Conservation (phyloP, 2,888 invertebrate species). For the Troilus luridus region DNA sequence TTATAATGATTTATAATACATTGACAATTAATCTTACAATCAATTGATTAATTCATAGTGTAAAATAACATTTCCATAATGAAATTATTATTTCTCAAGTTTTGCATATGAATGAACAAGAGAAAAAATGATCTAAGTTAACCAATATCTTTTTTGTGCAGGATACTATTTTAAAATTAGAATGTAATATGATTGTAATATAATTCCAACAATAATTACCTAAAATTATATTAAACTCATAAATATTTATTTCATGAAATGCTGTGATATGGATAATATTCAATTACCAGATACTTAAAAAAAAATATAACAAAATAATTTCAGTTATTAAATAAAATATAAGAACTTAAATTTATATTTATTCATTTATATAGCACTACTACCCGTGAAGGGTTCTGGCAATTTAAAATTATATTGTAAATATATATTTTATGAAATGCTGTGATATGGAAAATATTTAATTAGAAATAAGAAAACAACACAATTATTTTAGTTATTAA, state of each 20-base stretch:
- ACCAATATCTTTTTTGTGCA: no score
- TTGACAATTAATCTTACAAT: background rate
- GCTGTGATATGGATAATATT: background rate
- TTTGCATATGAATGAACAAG: background rate
- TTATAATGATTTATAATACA: background rate
- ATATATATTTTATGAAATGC: no score
- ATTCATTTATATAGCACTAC: no score
- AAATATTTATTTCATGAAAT: background rate
- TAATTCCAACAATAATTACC: background rate
- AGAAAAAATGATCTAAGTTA: background rate
- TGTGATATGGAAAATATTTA: no score
- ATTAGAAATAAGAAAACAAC: no score
- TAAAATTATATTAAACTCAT: background rate
- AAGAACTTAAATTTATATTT: no score
- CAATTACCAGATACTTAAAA: background rate
- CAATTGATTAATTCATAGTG: background rate
- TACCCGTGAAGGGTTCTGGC: no score
- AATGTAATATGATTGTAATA: background rate
- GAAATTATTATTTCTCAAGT: background rate
- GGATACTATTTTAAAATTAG: background rate
- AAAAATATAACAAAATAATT: background rate
- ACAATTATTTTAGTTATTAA: background rate
- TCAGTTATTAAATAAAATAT: no score
- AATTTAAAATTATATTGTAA: no score
- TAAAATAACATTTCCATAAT: background rate